Base-by-base conservation (phyloP, 2,888 invertebrate genomes). In the Apodemia zela region DNA sequence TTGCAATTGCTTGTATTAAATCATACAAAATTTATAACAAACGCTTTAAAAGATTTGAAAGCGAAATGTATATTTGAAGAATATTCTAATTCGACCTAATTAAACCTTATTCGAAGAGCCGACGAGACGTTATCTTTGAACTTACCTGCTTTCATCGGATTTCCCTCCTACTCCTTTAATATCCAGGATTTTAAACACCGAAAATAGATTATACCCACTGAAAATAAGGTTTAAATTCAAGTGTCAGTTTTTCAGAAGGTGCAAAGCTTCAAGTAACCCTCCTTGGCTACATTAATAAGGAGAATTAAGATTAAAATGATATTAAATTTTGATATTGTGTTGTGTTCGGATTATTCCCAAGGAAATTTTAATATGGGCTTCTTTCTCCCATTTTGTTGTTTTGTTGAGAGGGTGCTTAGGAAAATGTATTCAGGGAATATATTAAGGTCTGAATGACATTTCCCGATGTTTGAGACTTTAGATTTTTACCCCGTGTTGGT, bases 281-380 rank as follows among this genome's bases (percentile, higher is more conserved):
- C 84, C 84, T 86, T 80, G 79, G 86, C 76, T 82, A 82, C 84
- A 84, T 87, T 90, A 89, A 89, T 89, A 90, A 90, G 88, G 77
- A 84, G 88, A 85, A 89, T 89, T 89, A 89, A 90, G 90, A 90
- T 90, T 90, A 91, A 88, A 89, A 89, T 88, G 84, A 90, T 91
- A 91, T 91, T 90, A 91, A 90, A 90, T 89, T 90, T 89, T 90
- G 85, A 90, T 89, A 89, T 91, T 90, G 88, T 90, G 89, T 87
- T 89, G 88, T 83, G 80, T 87, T 82, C 85, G 89, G 89, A 87
- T 90, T 91, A 91, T 81, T 85, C 77, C 78, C 79, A 84, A 88
- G 89, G 86, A 88, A 71, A 73, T 72, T 72, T 73, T 73, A 72
- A 73, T 72, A 73, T 69, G 59, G 66, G 66, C 68, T 66, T 67